A percentile compares a stretch with the other conserved stretches of the same genome.
These are phyloP conservation scores for Cosmia pyralina DNA, from an alignment of 2,888 invertebrate species.

Conservation along the genomic window DNA sequence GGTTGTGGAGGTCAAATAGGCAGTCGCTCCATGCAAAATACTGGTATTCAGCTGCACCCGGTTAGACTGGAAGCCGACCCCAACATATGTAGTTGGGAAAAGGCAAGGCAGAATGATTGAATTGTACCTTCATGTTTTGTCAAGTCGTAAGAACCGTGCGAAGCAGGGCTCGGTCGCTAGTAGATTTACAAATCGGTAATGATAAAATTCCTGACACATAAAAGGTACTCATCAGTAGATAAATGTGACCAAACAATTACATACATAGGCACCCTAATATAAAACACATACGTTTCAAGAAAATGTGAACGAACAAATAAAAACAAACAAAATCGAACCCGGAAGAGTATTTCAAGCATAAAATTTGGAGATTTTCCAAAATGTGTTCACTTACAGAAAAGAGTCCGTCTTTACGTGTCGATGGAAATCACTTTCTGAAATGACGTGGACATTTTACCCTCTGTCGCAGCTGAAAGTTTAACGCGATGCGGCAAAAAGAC, in stretches of 20 bases:
- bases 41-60: too few relatives aligned
- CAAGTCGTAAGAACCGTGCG: too few relatives aligned
- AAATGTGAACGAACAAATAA: neutral
- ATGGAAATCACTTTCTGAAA: slow-evolving; percentile 51
- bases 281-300: neutral
- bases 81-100: too few relatives aligned
- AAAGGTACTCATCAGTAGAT: neutral
- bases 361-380: slow-evolving; percentile 26
- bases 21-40: too few relatives aligned
- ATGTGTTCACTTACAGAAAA: slow-evolving; percentile 35
- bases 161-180: too few relatives aligned
- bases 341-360: slow-evolving; percentile 11
- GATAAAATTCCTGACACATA: neutral
- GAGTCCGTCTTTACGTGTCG: slow-evolving; percentile 35
- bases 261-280: neutral
- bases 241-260: neutral
- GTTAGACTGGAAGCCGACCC: too few relatives aligned
- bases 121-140: too few relatives aligned
- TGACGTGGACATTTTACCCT: slow-evolving; percentile 22
- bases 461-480: neutral
- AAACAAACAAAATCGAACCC: neutral
- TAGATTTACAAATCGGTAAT: neutral
- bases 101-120: too few relatives aligned
- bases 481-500: neutral
- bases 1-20: too few relatives aligned